Evolutionary conservation across 2,888 invertebrate species (phyloP).

Genomic region (Drosophila affinis): DNA sequence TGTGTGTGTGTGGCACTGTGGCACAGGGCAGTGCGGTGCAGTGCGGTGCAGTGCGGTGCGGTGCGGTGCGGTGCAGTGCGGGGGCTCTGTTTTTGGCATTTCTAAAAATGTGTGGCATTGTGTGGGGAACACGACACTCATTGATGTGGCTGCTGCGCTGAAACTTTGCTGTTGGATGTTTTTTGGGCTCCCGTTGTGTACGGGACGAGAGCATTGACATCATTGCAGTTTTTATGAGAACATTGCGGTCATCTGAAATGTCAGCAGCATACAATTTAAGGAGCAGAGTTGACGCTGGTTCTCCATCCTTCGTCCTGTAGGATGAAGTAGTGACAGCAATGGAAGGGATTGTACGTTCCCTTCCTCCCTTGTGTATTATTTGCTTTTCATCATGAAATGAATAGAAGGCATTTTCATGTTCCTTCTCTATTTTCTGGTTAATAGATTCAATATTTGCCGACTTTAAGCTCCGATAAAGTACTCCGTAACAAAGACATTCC

Average conservation of each 20-base stretch:
- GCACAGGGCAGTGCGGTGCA: too few relatives aligned
- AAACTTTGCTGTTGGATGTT: constrained; percentile 53
- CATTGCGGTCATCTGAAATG: constrained; percentile 34
- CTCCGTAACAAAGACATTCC: constrained; percentile 6
- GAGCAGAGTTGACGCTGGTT: not conserved
- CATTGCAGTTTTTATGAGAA: constrained; percentile 54
- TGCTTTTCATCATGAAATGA: not conserved
- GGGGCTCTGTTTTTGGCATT: constrained; percentile 63
- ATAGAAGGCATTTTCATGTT: not conserved
- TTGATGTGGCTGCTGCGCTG: constrained; percentile 66
- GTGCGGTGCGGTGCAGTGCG: too few relatives aligned
- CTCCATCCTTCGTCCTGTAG: not conserved
- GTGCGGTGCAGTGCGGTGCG: too few relatives aligned
- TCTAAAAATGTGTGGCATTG: constrained; percentile 60
- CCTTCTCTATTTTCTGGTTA: not conserved
- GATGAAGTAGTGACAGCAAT: constrained; percentile 14
- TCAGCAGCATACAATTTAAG: constrained; percentile 27
- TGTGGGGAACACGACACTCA: constrained; percentile 57
- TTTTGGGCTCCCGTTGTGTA: constrained; percentile 7
- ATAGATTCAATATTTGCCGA: not conserved
- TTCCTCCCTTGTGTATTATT: not conserved
- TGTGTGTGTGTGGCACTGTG: constrained; percentile 29
- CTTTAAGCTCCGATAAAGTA: too few relatives aligned
- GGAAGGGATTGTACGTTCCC: not conserved
- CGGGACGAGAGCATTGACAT: constrained; percentile 55